phyloP scores from a whole-genome alignment of 2,888 invertebrate species.

The Dusona sp. region DNA sequence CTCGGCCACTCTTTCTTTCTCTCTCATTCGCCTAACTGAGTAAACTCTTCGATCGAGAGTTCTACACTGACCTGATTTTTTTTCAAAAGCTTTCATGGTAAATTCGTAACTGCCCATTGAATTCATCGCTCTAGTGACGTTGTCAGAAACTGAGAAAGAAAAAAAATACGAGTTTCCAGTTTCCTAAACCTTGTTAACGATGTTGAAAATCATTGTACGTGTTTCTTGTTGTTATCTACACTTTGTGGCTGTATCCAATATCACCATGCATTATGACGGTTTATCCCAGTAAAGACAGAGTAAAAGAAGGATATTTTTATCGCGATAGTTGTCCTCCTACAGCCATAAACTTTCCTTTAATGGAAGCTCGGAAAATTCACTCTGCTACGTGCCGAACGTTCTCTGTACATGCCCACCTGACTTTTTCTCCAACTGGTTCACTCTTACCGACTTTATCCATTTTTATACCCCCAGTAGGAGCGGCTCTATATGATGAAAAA shows the following conservation, averaged over 20 bases:
- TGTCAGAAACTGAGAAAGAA: background rate
- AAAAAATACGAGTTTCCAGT: background rate
- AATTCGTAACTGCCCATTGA: slow-evolving; percentile 16
- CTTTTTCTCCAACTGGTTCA: background rate
- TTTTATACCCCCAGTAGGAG: background rate
- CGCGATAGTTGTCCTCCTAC: background rate
- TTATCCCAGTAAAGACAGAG: background rate
- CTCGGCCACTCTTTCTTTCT: background rate
- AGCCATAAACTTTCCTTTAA: slow-evolving; percentile 32
- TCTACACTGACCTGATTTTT: slow-evolving; percentile 22
- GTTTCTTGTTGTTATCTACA: background rate
- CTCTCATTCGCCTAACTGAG: background rate
- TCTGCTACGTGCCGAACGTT: slow-evolving; percentile 39
- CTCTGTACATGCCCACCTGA: background rate
- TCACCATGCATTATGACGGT: background rate
- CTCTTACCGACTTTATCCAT: background rate
- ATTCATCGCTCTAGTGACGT: slow-evolving; percentile 4
- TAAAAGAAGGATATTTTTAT: background rate
- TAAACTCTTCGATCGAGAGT: slow-evolving; percentile 23
- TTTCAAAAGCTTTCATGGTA: slow-evolving; percentile 13
- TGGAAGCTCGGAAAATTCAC: slow-evolving; percentile 28
- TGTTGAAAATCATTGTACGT: background rate
- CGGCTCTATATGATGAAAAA: background rate
- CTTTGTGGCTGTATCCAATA: background rate
- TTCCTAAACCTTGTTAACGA: background rate